Evolutionary conservation across 2,797 vertebrate species (phyloP), one percentile per base, ranked within the genome.

Genomic region (Oreonectes daqikongensis): DNA sequence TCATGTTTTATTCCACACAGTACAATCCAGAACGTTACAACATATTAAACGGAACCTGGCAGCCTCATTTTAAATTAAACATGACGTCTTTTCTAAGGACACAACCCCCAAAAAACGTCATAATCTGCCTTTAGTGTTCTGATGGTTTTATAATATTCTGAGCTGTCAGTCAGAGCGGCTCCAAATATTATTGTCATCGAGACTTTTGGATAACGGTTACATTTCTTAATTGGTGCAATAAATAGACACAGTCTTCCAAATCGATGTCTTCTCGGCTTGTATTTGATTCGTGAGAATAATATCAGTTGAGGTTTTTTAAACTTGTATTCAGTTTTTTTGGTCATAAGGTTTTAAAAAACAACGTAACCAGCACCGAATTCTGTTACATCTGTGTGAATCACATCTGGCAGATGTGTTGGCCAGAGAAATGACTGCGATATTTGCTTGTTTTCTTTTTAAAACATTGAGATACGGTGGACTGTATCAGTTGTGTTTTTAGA

Each of bases 361-460:
- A 12, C 15, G 4, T 2, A 73, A 63, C 44, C 59, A 73, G 38
- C 59, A 73, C 30, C 6, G 5, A 38, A 52, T 26, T 38, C 30
- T 50, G n/a, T 35, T 20, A 42, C n/a, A 1, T 50, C 8, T 30
- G 9, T 48, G 12, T 46, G 11, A 44, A 20, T 40, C 0, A 12
- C 10, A 22, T 35, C 7, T 2, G 5, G 50, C n/a, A 18, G 50
- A 10, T 55, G 52, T 24, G 52, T 22, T 24, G 3, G 10, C 1
- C 20, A 14, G 53, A 15, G 55, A 11, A 79, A 83, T 48, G 0
- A 28, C 69, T 77, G 72, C 42, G 71, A 38, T 48, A 60, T 66
- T 68, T 53, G 64, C 59, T 7, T 64, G 24, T 50, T 68, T 11
- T 42, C 24, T 66, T 14, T 55, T 42, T 42, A 42, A 42, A 14